Evolutionary conservation across 2,113 vertebrate species (phyloP), one percentile per base, ranked within the genome.

Genomic region (Thinocorus orbignyianus): DNA sequence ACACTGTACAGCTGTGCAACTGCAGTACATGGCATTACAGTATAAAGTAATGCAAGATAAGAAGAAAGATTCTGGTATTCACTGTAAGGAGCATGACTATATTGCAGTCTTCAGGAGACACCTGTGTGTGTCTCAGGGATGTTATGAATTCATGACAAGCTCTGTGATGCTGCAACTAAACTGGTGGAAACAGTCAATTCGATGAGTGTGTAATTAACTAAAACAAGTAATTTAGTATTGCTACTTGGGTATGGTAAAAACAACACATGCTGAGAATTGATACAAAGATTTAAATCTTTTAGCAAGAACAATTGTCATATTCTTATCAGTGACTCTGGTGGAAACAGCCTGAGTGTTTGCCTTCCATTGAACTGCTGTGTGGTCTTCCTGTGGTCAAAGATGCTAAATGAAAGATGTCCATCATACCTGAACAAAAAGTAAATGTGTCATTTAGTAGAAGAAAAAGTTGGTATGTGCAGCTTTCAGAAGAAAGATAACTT

Each of bases 171-270:
- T 81, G 57, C 61, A 71, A 46, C 66, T 70, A 44, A 81, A 71
- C 46, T 16, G 26, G 16, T 58, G 55, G 60, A 46, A 46, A 20
- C 46, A 46, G 46, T 46, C 46, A 10, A 88, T 97, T 94, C 20
- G 26, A 54, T 91, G 65, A 93, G 62, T 62, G 62, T 95, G 54
- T 91, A 76, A 62, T 35, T 81, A 80, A 81, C 37, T 69, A 71
- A 94, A 95, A n/a, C 61, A 95, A 94, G 69, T 91, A 92, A 83
- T 91, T 78, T 55, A 73, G 31, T 70, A 46, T 60, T 81, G 28
- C 80, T 94, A 22, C 70, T 93, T 68, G 69, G 60, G 48, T 84
- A 68, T 95, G 80, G 78, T 92, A 90, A 95, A 96, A 95, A 74
- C 49, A 86, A 39, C 12, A 66, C 4, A 9, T 73, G 8, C 79